Conservation (phyloP, 2,113 vertebrate species). For the Ellobius talpinus region DNA sequence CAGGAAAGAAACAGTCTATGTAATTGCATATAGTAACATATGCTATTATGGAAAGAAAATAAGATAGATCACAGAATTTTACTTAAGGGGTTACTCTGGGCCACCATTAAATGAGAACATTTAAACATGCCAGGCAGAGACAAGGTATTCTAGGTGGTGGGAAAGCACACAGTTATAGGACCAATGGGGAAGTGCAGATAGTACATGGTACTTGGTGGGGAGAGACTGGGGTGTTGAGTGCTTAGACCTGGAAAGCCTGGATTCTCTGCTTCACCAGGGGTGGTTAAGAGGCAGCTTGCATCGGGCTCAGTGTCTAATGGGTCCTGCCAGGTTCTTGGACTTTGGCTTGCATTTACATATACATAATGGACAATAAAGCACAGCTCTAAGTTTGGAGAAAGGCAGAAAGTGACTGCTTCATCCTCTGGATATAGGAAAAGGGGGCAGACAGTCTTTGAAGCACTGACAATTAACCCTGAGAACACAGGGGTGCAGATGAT, state of each 20-base stretch:
- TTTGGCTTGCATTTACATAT: accelerated
- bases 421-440: too few species aligned
- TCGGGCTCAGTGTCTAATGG: not conserved
- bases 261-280: not conserved
- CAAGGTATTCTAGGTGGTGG: not conserved
- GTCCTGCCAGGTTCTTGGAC: accelerated
- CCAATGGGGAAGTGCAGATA: not conserved
- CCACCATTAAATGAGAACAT: not conserved
- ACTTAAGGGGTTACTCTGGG: not conserved
- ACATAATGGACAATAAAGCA: not conserved
- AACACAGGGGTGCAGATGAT: not conserved
- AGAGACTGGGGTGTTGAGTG: not conserved
- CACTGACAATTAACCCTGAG: accelerated
- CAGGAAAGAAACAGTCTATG: not conserved
- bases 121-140: not conserved
- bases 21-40: accelerated
- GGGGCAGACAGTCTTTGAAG: not conserved
- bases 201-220: accelerated
- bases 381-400: not conserved
- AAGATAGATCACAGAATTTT: not conserved
- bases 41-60: not conserved
- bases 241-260: accelerated
- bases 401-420: not conserved
- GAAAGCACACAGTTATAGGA: not conserved
- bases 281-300: accelerated